phyloP scores from a whole-genome alignment of 1,140 invertebrate species.

The Drosophila grimshawi region DNA sequence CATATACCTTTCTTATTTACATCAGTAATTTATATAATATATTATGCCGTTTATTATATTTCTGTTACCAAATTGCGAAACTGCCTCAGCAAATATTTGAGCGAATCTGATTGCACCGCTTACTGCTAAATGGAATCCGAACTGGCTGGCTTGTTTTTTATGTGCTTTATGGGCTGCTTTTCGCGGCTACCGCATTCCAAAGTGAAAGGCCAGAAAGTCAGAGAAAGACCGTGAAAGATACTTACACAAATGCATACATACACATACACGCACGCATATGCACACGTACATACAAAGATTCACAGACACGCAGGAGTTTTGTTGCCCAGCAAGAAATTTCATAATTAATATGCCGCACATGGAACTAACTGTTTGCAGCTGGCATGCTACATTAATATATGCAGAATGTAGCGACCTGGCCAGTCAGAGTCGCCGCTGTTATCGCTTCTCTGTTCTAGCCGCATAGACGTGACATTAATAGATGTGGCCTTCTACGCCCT shows the following conservation, averaged over 20 bases:
- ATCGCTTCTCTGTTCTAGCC: slow-evolving; percentile 52
- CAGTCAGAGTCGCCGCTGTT: slow-evolving; percentile 37
- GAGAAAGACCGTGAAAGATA: slow-evolving; percentile 38
- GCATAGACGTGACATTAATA: slow-evolving; percentile 66
- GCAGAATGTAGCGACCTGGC: slow-evolving; percentile 47
- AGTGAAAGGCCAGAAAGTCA: slow-evolving; percentile 67
- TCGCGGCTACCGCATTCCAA: slow-evolving; percentile 72
- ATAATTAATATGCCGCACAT: slow-evolving; percentile 78
- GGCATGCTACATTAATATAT: slow-evolving; percentile 64
- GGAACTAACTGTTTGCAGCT: slow-evolving; percentile 68
- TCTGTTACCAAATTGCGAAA: neutral
- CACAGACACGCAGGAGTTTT: slow-evolving; percentile 15
- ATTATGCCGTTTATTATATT: neutral
- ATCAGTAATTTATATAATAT: slow-evolving; percentile 10
- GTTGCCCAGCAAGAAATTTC: slow-evolving; percentile 59
- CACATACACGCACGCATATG: slow-evolving; percentile 14
- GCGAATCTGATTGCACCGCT: slow-evolving; percentile 43
- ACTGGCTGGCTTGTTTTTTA: slow-evolving; percentile 49
- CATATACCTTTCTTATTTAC: neutral
- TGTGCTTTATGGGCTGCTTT: slow-evolving; percentile 56
- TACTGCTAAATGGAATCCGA: slow-evolving; percentile 50
- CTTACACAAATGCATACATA: slow-evolving; percentile 5
- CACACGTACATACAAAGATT: neutral
- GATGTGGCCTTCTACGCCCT: slow-evolving; percentile 76
- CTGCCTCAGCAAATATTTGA: slow-evolving; percentile 36